Percentiles rank a stretch among this genome's conserved stretches.
These are phyloP conservation scores for Orchesellides sinensis DNA, from an alignment of 2,888 invertebrate genomes.

Conservation along the genomic window DNA sequence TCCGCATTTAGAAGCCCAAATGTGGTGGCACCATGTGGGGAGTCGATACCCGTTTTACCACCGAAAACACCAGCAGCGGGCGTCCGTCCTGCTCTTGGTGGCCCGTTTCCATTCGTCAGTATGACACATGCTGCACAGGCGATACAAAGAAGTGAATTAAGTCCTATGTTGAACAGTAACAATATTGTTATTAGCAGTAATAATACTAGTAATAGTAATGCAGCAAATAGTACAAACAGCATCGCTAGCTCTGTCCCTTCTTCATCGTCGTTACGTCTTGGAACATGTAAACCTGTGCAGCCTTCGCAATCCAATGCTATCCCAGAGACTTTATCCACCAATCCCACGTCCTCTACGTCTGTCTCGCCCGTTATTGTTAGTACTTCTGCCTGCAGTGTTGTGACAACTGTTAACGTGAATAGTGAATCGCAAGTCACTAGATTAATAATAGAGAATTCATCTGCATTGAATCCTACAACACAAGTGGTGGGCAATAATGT, in stretches of 20 bases:
- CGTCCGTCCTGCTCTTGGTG: conserved; percentile 79
- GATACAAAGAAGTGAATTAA: conserved; percentile 84
- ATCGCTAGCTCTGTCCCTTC: conserved; percentile 48
- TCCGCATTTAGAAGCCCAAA: conserved; percentile 82
- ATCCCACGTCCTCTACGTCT: conserved; percentile 29
- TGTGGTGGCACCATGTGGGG: conserved; percentile 81
- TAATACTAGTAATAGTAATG: conserved; percentile 57
- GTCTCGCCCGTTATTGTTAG: conserved; percentile 42
- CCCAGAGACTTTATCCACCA: conserved; percentile 40
- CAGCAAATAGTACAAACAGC: conserved; percentile 73
- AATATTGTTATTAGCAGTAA: conserved; percentile 47
- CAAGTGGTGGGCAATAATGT: conserved; percentile 36
- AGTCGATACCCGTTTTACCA: conserved; percentile 71
- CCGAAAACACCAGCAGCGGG: conserved; percentile 74
- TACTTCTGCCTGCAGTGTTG: conserved; percentile 47
- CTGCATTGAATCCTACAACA: conserved; percentile 15
- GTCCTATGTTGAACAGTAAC: conserved; percentile 70
- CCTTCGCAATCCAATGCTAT: conserved; percentile 21
- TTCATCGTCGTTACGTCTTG: conserved; percentile 27
- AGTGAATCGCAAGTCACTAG: conserved; percentile 61
- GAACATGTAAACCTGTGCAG: conserved; percentile 30
- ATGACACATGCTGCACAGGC: conserved; percentile 92
- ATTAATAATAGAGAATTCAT: conserved; percentile 46
- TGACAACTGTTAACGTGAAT: conserved; percentile 54
- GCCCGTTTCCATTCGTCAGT: conserved; percentile 91